These are phyloP conservation scores for Agrotis clavis DNA, from an alignment of 2,888 invertebrate genomes.

Conservation along the genomic window DNA sequence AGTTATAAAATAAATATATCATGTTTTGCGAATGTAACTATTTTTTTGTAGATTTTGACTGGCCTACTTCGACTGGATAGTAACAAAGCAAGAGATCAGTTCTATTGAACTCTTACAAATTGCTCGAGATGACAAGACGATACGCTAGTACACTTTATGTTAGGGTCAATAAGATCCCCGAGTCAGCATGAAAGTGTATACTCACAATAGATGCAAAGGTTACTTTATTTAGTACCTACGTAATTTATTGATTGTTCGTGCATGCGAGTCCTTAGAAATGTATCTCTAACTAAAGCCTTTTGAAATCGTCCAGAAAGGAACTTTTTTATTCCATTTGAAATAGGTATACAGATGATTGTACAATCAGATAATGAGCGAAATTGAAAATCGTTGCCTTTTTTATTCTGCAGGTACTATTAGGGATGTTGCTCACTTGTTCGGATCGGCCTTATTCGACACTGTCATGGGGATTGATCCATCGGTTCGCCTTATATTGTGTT, in stretches of 20 bases:
- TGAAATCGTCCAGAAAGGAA: background rate
- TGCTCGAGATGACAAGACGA: slow-evolving; percentile 38
- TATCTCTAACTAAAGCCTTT: slow-evolving; percentile 7
- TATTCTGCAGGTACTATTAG: slow-evolving; percentile 13
- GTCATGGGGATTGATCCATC: background rate
- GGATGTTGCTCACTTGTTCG: background rate
- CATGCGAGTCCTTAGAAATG: slow-evolving; percentile 27
- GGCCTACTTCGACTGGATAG: background rate
- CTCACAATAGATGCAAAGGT: slow-evolving; percentile 21
- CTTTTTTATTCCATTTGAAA: slow-evolving; percentile 20
- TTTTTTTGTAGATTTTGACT: no score
- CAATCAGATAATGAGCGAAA: slow-evolving; percentile 30
- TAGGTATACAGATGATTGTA: slow-evolving; percentile 18
- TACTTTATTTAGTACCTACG: slow-evolving; percentile 15
- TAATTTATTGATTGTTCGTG: slow-evolving; percentile 34
- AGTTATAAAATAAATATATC: no score
- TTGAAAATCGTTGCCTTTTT: background rate
- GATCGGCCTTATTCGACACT: background rate
- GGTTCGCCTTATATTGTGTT: background rate
- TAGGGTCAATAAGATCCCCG: slow-evolving; percentile 33
- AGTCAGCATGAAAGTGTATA: slow-evolving; percentile 51
- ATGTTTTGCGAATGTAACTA: no score
- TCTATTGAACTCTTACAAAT: slow-evolving; percentile 40
- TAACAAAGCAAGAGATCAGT: slow-evolving; percentile 9
- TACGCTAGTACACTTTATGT: slow-evolving; percentile 32